A percentile compares a stretch with the other conserved stretches of the same genome.
These are phyloP conservation scores for Acleris emargana DNA, from an alignment of 2,888 invertebrate species.

Conservation along the genomic window DNA sequence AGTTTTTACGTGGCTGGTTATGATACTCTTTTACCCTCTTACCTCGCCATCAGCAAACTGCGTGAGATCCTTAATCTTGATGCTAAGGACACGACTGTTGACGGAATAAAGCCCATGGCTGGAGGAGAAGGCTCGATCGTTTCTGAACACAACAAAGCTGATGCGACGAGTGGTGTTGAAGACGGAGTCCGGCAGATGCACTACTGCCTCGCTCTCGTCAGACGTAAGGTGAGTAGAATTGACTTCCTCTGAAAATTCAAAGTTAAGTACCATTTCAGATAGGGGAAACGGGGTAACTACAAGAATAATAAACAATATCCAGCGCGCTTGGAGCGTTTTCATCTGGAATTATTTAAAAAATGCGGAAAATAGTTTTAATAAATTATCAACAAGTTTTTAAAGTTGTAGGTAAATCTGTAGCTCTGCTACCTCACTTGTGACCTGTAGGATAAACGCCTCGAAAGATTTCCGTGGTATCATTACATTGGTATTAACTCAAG, in stretches of 20 bases:
- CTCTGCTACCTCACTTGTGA: too few species aligned
- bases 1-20: too few species aligned
- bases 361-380: too few species aligned
- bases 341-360: too few species aligned
- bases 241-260: slow-evolving; percentile 51
- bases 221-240: slow-evolving; percentile 52
- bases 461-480: too few species aligned
- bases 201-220: slow-evolving; percentile 64
- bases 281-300: background rate
- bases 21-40: slow-evolving; percentile 31
- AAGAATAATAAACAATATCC: too few species aligned
- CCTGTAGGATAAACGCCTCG: too few species aligned
- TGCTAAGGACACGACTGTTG: slow-evolving; percentile 78
- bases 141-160: slow-evolving; percentile 77
- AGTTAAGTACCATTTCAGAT: too few species aligned
- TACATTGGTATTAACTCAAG: too few species aligned
- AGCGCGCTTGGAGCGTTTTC: too few species aligned
- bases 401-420: too few species aligned
- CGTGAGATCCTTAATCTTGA: slow-evolving; percentile 68
- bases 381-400: too few species aligned
- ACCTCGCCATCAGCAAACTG: slow-evolving; percentile 67
- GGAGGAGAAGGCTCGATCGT: slow-evolving; percentile 69
- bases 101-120: slow-evolving; percentile 47
- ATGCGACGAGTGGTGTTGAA: slow-evolving; percentile 57
- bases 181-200: slow-evolving; percentile 66